Base-by-base conservation (phyloP, 2,888 invertebrate genomes). In the Eumacrocentrus americanus region DNA sequence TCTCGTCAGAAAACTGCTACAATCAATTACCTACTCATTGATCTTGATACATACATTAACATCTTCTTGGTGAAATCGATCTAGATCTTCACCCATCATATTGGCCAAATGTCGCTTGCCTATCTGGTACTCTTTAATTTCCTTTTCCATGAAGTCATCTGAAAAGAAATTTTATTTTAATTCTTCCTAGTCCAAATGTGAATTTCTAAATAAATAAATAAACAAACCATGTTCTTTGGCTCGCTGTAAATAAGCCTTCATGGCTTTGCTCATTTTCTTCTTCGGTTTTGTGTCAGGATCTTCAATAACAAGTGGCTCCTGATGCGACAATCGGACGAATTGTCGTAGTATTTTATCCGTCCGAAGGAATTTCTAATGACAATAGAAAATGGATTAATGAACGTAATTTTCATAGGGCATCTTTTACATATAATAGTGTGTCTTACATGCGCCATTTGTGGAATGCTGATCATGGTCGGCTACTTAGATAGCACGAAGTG, bases 61-160 rank as follows among this genome's bases (percentile, higher is more conserved):
- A 78, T 96, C 93, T 56, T 88, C 86, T 77, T 97, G 93, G 0
- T 91, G 91, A 77, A 98, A 94, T 0, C 86, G 88, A 73, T 95
- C 92, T 0, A 92, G 90, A 83, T 98, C 91, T 80, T 90, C 89
- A 0, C 98, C 98, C 98, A 99, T 99, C 89, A 99, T 99, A 80
- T 97, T 98, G 0, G 99, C 98, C 65, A 99, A 86, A 83, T 99
- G 97, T 29, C 97, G 85, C 79, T 92, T 94, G 12, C 99, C 99
- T 73, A 95, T 89, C 79, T 93, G 89, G 80, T 88, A 99, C 73
- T 96, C 93, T 9, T 86, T 80, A 51, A 85, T 84, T 81, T 95
- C 89, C 64, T 87, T 86, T 72, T 88, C 86, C 87, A 97, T 92
- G 75, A 95, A 94, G 63, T 88, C 86, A 75, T 94, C 88, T 87